Evolutionary conservation across 2,113 vertebrate species (phyloP).

Genomic region (Dicrurus megarhynchus): DNA sequence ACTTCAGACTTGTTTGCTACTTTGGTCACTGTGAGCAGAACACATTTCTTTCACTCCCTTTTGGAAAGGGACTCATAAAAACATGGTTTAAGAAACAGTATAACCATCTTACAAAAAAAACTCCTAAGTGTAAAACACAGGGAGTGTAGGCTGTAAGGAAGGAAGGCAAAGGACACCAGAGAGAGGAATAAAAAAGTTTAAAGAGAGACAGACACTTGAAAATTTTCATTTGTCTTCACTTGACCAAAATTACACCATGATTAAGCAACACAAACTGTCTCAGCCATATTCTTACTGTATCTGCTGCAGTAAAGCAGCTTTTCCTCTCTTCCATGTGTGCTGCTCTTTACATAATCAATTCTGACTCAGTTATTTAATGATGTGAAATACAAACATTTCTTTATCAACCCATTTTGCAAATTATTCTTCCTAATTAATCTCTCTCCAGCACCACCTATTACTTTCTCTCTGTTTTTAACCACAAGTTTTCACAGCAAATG

Average conservation of each 20-base stretch:
- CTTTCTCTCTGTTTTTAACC: conserved; percentile 26
- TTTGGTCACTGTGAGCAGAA: not conserved
- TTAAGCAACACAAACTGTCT: not conserved
- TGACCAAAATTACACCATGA: not conserved
- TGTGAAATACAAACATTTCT: conserved; percentile 63
- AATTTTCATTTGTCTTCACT: not conserved
- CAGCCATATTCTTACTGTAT: not conserved
- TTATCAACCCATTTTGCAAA: conserved; percentile 67
- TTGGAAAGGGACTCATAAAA: not conserved
- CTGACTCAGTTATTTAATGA: conserved; percentile 55
- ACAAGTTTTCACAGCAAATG: conserved; percentile 53
- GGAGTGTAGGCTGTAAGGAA: not conserved
- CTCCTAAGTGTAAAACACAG: not conserved
- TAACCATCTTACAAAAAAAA: not conserved
- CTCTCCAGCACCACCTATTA: not conserved
- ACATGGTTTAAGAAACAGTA: not conserved
- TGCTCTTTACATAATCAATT: conserved; percentile 30
- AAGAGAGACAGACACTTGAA: not conserved
- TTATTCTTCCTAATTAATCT: conserved; percentile 70
- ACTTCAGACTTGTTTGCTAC: not conserved
- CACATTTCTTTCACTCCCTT: not conserved
- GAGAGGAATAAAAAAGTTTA: not conserved
- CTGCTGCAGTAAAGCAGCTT: not conserved
- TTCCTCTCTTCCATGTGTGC: not conserved
- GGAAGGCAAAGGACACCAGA: not conserved